Evolutionary conservation across 2,888 invertebrate genomes (phyloP).

Genomic region (Blastobasis lacticolella): DNA sequence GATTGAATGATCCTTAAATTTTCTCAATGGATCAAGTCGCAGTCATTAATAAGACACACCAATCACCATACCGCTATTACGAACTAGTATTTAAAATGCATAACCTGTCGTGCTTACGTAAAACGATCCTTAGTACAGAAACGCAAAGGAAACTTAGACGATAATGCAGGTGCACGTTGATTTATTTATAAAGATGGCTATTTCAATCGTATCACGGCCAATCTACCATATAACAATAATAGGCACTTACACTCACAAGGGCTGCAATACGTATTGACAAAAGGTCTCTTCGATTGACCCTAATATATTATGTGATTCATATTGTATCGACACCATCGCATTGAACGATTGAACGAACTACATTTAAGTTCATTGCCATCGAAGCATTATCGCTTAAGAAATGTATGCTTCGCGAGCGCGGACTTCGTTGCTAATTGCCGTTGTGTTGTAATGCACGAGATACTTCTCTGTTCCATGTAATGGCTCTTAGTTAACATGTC

Average conservation of each 20-base stretch:
- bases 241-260: not conserved
- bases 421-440: constrained; percentile 4
- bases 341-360: constrained; percentile 24
- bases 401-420: too few species aligned
- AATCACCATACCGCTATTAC: too few species aligned
- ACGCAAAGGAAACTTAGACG: not conserved
- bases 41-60: too few species aligned
- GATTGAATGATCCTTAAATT: too few species aligned
- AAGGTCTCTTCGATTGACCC: constrained; percentile 35
- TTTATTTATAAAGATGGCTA: not conserved
- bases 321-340: constrained; percentile 36
- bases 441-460: constrained; percentile 13
- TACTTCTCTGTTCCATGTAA: constrained; percentile 5
- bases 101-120: too few species aligned
- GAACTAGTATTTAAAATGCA: too few species aligned
- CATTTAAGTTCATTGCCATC: constrained; percentile 40
- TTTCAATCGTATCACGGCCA: not conserved
- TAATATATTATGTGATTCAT: constrained; percentile 28
- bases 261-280: constrained; percentile 18
- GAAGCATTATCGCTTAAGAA: constrained; percentile 14
- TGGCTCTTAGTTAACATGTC: not conserved
- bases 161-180: not conserved
- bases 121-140: not conserved
- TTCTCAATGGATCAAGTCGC: too few species aligned
- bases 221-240: too few species aligned